A percentile compares a stretch with the other conserved stretches of the same genome.
Conservation (phyloP, 2,888 invertebrate genomes). For the Seira sanloemensis region DNA sequence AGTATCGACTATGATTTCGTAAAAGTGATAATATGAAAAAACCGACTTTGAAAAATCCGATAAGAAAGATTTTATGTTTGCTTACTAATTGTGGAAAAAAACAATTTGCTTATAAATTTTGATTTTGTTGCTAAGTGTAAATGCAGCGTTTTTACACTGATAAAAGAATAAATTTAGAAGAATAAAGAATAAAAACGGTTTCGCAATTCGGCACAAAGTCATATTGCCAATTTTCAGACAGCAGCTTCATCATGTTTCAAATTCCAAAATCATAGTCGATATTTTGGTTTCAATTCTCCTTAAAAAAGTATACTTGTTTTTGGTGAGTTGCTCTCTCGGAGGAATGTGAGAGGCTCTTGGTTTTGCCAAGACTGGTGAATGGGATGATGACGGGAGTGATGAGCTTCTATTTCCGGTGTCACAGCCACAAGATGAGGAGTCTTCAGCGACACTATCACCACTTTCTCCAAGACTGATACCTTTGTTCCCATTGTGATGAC, state of each 20-base stretch:
- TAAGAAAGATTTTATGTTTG: too few relatives aligned
- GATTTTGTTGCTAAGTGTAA: too few relatives aligned
- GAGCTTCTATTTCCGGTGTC: constrained; percentile 38
- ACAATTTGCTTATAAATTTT: too few relatives aligned
- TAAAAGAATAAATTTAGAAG: too few relatives aligned
- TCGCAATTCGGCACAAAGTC: too few relatives aligned
- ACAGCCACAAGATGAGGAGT: constrained; percentile 16
- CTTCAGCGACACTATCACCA: neutral
- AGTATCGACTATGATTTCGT: too few relatives aligned
- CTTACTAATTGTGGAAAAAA: too few relatives aligned
- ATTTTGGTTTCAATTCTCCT: neutral
- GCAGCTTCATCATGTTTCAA: neutral
- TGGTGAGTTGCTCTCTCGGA: neutral
- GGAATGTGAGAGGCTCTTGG: neutral
- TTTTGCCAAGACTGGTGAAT: constrained; percentile 3
- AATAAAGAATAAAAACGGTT: too few relatives aligned
- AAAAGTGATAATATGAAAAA: too few relatives aligned
- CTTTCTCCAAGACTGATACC: constrained; percentile 17
- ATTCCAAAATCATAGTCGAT: neutral
- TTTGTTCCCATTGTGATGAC: neutral
- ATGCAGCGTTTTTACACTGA: too few relatives aligned
- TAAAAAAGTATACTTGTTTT: neutral
- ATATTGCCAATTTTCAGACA: neutral
- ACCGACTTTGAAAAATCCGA: too few relatives aligned
- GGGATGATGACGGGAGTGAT: constrained; percentile 16